Base-by-base conservation (phyloP, 2,797 vertebrate species). In the Rhincodon typus region DNA sequence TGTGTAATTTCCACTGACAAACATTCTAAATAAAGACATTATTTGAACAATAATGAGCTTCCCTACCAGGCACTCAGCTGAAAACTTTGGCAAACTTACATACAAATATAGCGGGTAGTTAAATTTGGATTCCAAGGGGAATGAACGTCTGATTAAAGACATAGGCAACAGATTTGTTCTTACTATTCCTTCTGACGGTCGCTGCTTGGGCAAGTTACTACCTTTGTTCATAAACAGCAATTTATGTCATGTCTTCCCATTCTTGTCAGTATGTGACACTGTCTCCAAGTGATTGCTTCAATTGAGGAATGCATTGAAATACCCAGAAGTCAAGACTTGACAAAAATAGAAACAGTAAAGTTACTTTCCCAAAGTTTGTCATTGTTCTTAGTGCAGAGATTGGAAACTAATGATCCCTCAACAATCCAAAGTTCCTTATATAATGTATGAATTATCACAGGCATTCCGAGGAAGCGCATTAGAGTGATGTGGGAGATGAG, bases 11-110 rank as follows among this genome's bases (percentile, higher is more conserved):
- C 70, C 57, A 77, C 94, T 95, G 67, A 95, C 69, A 95, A 95
- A 57, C 30, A 95, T 77, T 53, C 94, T 77, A 95, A 95, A 53
- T 95, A 95, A 95, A 72, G 77, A 77, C 74, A 95, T 50, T 95
- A 57, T 77, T 95, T 95, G 42, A 53, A 27, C 94, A 74, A 50
- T 77, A 95, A 95, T 95, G 70, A 95, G 94, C 69, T 72, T 95
- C 38, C 46, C 70, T 46, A 53, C 94, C 70, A 77, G 70, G 70
- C 70, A 57, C 69, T 53, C 38, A 72, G 94, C 70, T 95, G 70
- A 77, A 95, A 95, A 77, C 69, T 74, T 72, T 77, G 30, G 15
- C 42, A 95, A 95, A 95, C 25, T 95, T 77, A 30, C 8, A 30
- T 13, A 74, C 74, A 94, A 94, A 94, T 57, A n/a, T 34, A 95